These are phyloP conservation scores for Plagiodera versicolora DNA, from an alignment of 2,888 invertebrate genomes.

Conservation along the genomic window DNA sequence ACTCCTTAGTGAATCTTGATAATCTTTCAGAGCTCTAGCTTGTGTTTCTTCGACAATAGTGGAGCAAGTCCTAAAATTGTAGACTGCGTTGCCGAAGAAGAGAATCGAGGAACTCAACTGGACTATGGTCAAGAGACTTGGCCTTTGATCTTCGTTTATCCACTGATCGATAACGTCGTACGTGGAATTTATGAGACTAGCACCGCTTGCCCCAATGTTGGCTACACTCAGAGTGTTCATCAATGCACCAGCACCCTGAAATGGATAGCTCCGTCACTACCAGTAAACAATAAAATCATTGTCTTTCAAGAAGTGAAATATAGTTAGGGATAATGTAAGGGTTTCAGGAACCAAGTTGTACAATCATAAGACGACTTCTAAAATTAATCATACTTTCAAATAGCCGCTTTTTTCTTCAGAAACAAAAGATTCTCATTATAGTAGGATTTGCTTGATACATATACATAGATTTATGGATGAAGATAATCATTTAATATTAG, in stretches of 20 bases:
- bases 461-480: too few relatives aligned
- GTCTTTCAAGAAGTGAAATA: too few relatives aligned
- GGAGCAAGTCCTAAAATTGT: slow-evolving; percentile 41
- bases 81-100: slow-evolving; percentile 48
- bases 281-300: too few relatives aligned
- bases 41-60: slow-evolving; percentile 58
- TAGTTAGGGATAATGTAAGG: too few relatives aligned
- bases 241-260: slow-evolving; percentile 31
- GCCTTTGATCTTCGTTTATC: slow-evolving; percentile 39
- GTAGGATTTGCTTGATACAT: too few relatives aligned
- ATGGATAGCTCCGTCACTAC: too few relatives aligned
- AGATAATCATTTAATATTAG: too few relatives aligned
- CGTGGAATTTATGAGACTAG: slow-evolving; percentile 42
- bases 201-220: slow-evolving; percentile 45
- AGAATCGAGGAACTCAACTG: slow-evolving; percentile 45
- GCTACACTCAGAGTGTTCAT: slow-evolving; percentile 42
- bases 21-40: slow-evolving; percentile 58
- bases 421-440: too few relatives aligned
- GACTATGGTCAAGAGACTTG: slow-evolving; percentile 54
- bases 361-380: too few relatives aligned
- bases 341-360: too few relatives aligned
- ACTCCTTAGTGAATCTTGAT: slow-evolving; percentile 58
- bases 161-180: slow-evolving; percentile 44
- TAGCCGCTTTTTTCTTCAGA: too few relatives aligned
- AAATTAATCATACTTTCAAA: too few relatives aligned